phyloP scores from a whole-genome alignment of 2,888 invertebrate species.

The Drosophila borborema region DNA sequence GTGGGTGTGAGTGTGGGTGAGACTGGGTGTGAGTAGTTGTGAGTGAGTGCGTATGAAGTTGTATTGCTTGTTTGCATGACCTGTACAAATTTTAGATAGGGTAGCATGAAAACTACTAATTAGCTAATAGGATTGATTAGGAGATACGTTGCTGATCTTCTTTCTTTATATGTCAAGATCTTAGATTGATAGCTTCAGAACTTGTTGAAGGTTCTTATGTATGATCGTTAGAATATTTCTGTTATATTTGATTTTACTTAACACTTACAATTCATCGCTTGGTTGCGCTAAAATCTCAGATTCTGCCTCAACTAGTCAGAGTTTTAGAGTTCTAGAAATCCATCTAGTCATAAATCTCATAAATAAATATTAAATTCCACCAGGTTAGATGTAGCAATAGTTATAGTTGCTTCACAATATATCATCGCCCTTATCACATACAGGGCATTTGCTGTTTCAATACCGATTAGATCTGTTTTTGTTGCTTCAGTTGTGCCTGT shows the following conservation, averaged over 20 bases:
- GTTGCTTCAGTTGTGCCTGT: slow-evolving; percentile 13
- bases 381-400: not conserved
- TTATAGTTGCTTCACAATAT: not conserved
- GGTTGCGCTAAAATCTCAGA: too few species aligned
- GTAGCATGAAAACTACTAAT: not conserved
- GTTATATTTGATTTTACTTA: too few species aligned
- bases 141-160: not conserved
- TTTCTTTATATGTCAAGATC: not conserved
- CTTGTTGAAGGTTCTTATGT: not conserved
- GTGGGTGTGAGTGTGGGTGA: not conserved
- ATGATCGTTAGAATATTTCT: too few species aligned
- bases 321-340: too few species aligned
- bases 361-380: not conserved
- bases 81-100: not conserved
- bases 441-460: not conserved
- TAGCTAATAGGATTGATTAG: not conserved
- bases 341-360: too few species aligned
- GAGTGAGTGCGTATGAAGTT: not conserved
- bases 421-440: not conserved
- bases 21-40: not conserved
- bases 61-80: not conserved
- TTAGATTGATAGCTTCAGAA: not conserved
- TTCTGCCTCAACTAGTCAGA: too few species aligned
- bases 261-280: too few species aligned
- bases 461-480: not conserved